These are phyloP conservation scores for Stomatorhinus walkeri DNA, from an alignment of 2,797 vertebrate genomes.

Conservation along the genomic window DNA sequence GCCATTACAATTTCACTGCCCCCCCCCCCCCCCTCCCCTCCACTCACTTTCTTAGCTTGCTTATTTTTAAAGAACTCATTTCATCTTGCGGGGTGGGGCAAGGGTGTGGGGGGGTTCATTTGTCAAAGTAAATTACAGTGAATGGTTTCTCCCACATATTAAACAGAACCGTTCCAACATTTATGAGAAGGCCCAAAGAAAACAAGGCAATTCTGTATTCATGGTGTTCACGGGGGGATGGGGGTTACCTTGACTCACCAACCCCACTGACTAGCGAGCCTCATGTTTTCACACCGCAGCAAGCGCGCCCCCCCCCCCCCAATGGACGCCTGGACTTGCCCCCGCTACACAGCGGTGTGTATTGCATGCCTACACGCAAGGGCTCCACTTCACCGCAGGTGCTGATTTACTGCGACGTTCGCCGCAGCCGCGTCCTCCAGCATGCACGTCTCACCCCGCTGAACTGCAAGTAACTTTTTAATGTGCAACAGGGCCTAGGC, in stretches of 20 bases:
- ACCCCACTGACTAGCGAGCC: neutral
- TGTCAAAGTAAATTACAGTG: conserved; percentile 63
- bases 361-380: neutral
- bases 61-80: conserved; percentile 69
- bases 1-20: conserved; percentile 40
- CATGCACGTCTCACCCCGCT: conserved; percentile 35
- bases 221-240: neutral
- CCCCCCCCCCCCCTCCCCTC: neutral
- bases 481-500: conserved; percentile 36
- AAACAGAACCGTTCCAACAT: conserved; percentile 55
- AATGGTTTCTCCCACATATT: conserved; percentile 52
- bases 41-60: conserved; percentile 41
- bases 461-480: conserved; percentile 47
- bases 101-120: conserved; percentile 58
- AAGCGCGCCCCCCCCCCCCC: neutral
- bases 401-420: conserved; percentile 27
- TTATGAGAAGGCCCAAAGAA: conserved; percentile 50
- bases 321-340: neutral
- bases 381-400: neutral
- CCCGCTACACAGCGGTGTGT: conserved; percentile 12
- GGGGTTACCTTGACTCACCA: conserved; percentile 2
- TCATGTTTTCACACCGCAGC: neutral
- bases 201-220: neutral
- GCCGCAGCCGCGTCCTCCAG: conserved; percentile 36
- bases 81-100: conserved; percentile 52